Conservation (phyloP, 1,140 invertebrate species). For the Bombus consobrinus region DNA sequence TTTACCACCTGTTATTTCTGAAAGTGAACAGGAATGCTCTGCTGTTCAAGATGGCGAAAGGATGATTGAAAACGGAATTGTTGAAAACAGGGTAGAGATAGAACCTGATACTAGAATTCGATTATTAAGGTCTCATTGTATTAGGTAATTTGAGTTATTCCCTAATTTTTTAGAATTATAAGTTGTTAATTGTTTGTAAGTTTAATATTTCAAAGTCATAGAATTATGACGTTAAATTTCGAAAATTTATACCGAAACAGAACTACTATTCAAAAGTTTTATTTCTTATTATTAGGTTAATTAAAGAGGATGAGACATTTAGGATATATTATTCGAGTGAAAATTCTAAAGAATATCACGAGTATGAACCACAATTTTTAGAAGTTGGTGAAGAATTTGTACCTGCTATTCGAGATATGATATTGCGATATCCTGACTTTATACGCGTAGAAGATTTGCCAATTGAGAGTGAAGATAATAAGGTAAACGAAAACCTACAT, state of each 20-base stretch:
- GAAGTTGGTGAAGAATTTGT: constrained; percentile 87
- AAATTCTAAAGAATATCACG: constrained; percentile 93
- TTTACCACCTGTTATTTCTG: constrained; percentile 90
- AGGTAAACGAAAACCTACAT: constrained; percentile 78
- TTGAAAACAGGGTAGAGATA: constrained; percentile 86
- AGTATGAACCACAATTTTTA: constrained; percentile 90
- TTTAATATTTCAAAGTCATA: constrained; percentile 74
- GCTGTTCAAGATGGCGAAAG: constrained; percentile 87
- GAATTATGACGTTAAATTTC: too few relatives aligned
- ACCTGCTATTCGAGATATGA: constrained; percentile 88
- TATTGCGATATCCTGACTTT: constrained; percentile 90
- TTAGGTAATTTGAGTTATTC: constrained; percentile 82
- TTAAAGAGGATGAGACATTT: constrained; percentile 84
- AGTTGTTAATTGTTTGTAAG: constrained; percentile 71
- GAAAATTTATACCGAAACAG: background rate
- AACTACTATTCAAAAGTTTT: background rate
- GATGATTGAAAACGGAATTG: constrained; percentile 86
- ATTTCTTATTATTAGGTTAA: constrained; percentile 82
- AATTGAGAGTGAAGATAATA: constrained; percentile 85
- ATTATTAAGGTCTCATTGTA: constrained; percentile 87
- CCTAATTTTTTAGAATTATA: too few relatives aligned
- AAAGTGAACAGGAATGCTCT: constrained; percentile 87
- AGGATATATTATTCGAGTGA: constrained; percentile 91
- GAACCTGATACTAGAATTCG: constrained; percentile 87
- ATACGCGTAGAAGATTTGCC: constrained; percentile 88